Conservation (phyloP, 2,113 vertebrate genomes). For the Melanotaenia duboulayi region DNA sequence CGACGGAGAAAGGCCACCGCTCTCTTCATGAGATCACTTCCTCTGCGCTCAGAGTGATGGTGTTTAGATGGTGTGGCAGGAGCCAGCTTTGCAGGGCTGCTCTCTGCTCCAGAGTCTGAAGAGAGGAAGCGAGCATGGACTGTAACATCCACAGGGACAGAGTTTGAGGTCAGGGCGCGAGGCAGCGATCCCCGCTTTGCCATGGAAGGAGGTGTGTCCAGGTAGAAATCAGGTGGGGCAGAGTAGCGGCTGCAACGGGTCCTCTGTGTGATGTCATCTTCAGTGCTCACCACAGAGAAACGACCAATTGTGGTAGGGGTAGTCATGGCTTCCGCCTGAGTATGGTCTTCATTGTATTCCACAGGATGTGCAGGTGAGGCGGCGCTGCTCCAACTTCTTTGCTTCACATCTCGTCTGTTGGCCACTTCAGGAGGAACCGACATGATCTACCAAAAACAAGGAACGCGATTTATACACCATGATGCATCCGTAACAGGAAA, state of each 20-base stretch:
- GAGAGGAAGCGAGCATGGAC: conserved; percentile 83
- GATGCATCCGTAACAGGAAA: conserved; percentile 4
- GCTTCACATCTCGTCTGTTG: conserved; percentile 75
- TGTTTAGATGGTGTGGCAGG: conserved; percentile 73
- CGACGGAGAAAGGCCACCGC: conserved; percentile 91
- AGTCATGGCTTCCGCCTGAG: conserved; percentile 56
- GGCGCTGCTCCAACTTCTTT: conserved; percentile 73
- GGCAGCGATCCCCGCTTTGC: conserved; percentile 84
- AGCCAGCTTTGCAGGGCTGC: conserved; percentile 78
- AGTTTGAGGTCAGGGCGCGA: conserved; percentile 84
- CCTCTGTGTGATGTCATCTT: conserved; percentile 89
- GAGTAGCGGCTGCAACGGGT: conserved; percentile 90
- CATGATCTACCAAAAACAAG: conserved; percentile 71
- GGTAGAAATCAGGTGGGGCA: conserved; percentile 92
- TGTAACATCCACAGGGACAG: conserved; percentile 79
- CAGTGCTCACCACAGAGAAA: conserved; percentile 91
- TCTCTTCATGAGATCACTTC: conserved; percentile 91
- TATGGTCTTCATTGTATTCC: conserved; percentile 53
- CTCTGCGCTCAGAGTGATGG: conserved; percentile 79
- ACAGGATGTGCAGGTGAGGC: conserved; percentile 76
- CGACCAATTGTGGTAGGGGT: conserved; percentile 91
- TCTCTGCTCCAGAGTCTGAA: conserved; percentile 93
- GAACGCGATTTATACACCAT: background rate
- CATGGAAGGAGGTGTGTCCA: conserved; percentile 87
- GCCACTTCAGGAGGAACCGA: conserved; percentile 83